A percentile compares a stretch with the other conserved stretches of the same genome.
Evolutionary conservation across 2,888 invertebrate genomes (phyloP).

Genomic region (Tachina grossa): DNA sequence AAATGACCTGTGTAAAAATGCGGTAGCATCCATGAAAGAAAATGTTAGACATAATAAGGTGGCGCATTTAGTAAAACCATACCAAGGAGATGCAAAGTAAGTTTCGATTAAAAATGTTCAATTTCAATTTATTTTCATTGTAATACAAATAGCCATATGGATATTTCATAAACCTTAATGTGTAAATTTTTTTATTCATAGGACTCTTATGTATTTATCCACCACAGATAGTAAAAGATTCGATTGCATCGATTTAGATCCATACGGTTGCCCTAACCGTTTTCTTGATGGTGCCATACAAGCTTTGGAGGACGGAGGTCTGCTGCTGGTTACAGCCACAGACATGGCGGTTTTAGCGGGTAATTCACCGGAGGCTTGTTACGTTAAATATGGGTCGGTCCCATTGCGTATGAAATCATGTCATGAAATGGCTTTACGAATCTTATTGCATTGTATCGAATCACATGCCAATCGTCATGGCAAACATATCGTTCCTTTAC

Average conservation of each 20-base stretch:
- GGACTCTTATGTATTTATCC: conserved; percentile 93
- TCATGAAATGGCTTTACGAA: conserved; percentile 98
- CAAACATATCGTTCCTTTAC: conserved; percentile 93
- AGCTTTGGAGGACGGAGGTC: conserved; percentile 90
- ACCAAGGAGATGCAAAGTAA: conserved; percentile 94
- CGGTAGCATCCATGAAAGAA: conserved; percentile 92
- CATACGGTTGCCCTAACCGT: conserved; percentile 96
- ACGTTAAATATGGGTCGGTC: conserved; percentile 95
- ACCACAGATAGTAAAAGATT: conserved; percentile 87
- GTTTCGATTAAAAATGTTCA: conserved; percentile 72
- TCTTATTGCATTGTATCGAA: conserved; percentile 94
- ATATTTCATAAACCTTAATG: neutral
- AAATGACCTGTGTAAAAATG: conserved; percentile 93
- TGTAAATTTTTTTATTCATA: conserved; percentile 77
- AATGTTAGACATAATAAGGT: conserved; percentile 86
- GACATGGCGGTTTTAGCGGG: conserved; percentile 98
- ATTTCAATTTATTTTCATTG: no score
- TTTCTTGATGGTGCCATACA: conserved; percentile 96
- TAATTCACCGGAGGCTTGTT: conserved; percentile 97
- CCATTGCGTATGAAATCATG: conserved; percentile 93
- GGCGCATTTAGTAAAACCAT: conserved; percentile 88
- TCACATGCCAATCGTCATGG: conserved; percentile 96
- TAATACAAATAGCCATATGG: no score
- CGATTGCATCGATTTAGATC: conserved; percentile 97
- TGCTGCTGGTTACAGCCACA: conserved; percentile 97